Percentiles rank a stretch among this genome's conserved stretches.
Evolutionary conservation across 2,888 invertebrate species (phyloP).

Genomic region (Spodoptera exigua): DNA sequence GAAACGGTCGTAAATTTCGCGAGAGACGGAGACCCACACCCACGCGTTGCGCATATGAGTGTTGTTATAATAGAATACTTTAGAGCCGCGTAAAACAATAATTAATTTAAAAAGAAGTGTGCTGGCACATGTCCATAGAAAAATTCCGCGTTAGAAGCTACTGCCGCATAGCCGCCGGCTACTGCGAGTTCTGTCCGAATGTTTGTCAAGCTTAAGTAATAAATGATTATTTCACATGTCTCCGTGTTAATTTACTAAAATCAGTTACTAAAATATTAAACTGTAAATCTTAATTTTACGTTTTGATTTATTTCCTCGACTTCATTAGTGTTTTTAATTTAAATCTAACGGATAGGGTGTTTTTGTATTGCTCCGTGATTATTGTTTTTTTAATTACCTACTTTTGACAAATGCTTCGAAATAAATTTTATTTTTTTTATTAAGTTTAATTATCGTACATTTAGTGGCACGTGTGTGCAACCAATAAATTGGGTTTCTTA

Average conservation of each 20-base stretch:
- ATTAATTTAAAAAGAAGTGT: constrained; percentile 86
- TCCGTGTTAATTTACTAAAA: constrained; percentile 52
- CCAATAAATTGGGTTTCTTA: constrained; percentile 42
- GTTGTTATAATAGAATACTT: constrained; percentile 85
- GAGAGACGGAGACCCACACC: constrained; percentile 72
- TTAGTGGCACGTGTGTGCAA: constrained; percentile 15
- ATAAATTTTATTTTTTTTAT: constrained; percentile 24
- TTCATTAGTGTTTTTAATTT: constrained; percentile 25
- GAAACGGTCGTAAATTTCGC: constrained; percentile 83
- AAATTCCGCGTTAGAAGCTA: constrained; percentile 70
- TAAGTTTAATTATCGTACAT: constrained; percentile 16
- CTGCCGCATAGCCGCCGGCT: constrained; percentile 18
- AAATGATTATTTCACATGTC: constrained; percentile 50
- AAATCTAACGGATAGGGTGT: constrained; percentile 13
- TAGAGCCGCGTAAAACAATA: constrained; percentile 86
- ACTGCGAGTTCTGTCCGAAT: constrained; percentile 26
- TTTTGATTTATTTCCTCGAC: constrained; percentile 40
- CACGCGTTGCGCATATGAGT: constrained; percentile 73
- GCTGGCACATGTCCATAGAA: constrained; percentile 82
- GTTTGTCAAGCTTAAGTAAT: constrained; percentile 55
- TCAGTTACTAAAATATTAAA: constrained; percentile 48
- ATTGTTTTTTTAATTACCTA: constrained; percentile 20
- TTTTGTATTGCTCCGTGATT: constrained; percentile 4
- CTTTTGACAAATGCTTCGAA: background rate
- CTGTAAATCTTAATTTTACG: constrained; percentile 47